Base-by-base conservation (phyloP, 1,140 invertebrate species). In the Drosophila repleta region DNA sequence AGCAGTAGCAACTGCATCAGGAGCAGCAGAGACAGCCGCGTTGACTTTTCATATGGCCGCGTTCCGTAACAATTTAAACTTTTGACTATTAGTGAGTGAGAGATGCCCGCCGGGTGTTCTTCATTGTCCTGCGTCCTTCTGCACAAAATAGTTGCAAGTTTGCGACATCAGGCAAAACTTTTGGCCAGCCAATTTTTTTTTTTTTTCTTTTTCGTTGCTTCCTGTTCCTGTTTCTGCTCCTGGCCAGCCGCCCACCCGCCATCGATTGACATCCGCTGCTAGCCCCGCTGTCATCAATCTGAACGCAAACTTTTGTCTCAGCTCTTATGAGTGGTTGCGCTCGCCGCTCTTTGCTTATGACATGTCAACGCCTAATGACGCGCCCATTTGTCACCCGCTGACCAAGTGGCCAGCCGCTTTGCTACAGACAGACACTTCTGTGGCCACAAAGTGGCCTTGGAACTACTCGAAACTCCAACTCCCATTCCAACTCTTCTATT, bases 331-430 rank as follows among this genome's bases (percentile, higher is more conserved):
- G 65, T 74, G 65, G 61, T 75, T 74, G 18, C 15, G 24, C 41
- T 62, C 57, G 46, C 43, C 57, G 46, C 43, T 24, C 81, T 88
- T 88, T 88, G 83, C 88, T 88, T 88, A 88, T 78, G 63, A 65
- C 79, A 73, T 88, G 83, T 88, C 83, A 88, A 79, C 83, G 83
- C 83, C 79, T 88, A 88, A 88, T 88, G 83, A 88, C 83, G 60
- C 72, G 72, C 72, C 76, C 76, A 88, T 88, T 88, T 83, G 76
- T 88, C 83, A 88, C 76, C 5, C 15, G 39, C 41, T 26, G 62
- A 56, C 26, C 39, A 4, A 15, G 20, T 35, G 62, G 60, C 45
- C 73, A 55, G 41, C 26, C 68, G 68, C 62, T 72, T 61, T 73
- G 43, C 58, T 6, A 29, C 2, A 1, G 24, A 24, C 6, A 29